Conservation (phyloP, 2,113 vertebrate genomes). For the Petroica traversi region DNA sequence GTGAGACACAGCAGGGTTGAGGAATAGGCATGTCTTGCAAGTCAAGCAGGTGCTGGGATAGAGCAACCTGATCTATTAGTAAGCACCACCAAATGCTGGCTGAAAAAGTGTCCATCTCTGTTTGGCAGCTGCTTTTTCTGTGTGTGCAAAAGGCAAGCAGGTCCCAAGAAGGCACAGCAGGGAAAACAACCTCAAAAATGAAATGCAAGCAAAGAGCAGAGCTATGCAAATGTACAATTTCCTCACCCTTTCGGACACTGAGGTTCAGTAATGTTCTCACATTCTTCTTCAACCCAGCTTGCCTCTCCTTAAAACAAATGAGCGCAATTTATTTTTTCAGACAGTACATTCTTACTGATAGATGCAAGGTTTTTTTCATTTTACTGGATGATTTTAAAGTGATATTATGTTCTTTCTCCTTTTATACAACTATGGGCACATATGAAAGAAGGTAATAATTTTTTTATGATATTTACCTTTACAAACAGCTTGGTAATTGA, state of each 20-base stretch:
- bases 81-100: background rate
- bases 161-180: background rate
- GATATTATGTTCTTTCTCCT: background rate
- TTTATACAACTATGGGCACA: background rate
- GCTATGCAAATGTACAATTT: slow-evolving; percentile 1
- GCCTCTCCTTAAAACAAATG: slow-evolving; percentile 72
- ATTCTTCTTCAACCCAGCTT: slow-evolving; percentile 79
- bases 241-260: slow-evolving; percentile 81
- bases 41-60: background rate
- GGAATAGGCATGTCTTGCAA: background rate
- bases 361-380: background rate
- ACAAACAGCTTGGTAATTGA: slow-evolving; percentile 74
- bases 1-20: background rate
- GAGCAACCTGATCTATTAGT: background rate
- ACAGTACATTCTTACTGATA: background rate
- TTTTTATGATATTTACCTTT: slow-evolving; percentile 55
- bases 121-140: background rate
- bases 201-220: background rate
- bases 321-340: slow-evolving; percentile 29
- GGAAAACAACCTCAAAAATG: background rate
- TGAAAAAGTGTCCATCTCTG: background rate
- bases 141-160: background rate
- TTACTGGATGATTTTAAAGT: background rate
- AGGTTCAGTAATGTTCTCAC: slow-evolving; percentile 70
- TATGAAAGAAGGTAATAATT: background rate